Conservation (phyloP, 1,140 invertebrate genomes). For the Bombus terrestris region DNA sequence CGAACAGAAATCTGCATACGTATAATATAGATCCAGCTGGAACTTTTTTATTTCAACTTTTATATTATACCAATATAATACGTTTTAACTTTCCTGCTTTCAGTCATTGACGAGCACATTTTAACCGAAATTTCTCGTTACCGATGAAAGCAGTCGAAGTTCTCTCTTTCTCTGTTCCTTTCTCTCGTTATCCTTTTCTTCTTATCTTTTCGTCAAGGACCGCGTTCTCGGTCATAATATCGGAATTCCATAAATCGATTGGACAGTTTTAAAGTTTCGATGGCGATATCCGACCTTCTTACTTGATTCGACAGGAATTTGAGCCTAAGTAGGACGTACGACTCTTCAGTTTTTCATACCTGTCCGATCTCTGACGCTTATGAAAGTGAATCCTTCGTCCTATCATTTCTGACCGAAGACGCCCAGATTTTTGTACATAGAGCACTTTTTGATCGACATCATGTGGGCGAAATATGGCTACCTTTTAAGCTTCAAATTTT, state of each 20-base stretch:
- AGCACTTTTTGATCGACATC: too few species aligned
- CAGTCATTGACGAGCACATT: background rate
- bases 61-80: slow-evolving; percentile 1
- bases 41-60: background rate
- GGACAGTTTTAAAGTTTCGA: slow-evolving; percentile 28
- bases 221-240: slow-evolving; percentile 12
- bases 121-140: slow-evolving; percentile 12
- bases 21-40: too few species aligned
- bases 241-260: slow-evolving; percentile 40
- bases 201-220: slow-evolving; percentile 11
- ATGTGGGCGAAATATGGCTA: too few species aligned
- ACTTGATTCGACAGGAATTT: slow-evolving; percentile 30
- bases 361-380: slow-evolving; percentile 23
- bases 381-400: slow-evolving; percentile 22
- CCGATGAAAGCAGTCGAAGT: background rate
- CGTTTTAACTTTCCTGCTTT: background rate
- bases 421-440: background rate
- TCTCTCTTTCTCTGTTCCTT: background rate
- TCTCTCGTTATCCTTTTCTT: background rate
- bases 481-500: too few species aligned
- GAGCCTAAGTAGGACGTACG: slow-evolving; percentile 6
- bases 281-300: slow-evolving; percentile 10
- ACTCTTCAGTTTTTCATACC: slow-evolving; percentile 37
- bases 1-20: background rate
- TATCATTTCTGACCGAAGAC: background rate